phyloP scores from a whole-genome alignment of 1,140 invertebrate genomes.

The Ostrea denselamellosa region DNA sequence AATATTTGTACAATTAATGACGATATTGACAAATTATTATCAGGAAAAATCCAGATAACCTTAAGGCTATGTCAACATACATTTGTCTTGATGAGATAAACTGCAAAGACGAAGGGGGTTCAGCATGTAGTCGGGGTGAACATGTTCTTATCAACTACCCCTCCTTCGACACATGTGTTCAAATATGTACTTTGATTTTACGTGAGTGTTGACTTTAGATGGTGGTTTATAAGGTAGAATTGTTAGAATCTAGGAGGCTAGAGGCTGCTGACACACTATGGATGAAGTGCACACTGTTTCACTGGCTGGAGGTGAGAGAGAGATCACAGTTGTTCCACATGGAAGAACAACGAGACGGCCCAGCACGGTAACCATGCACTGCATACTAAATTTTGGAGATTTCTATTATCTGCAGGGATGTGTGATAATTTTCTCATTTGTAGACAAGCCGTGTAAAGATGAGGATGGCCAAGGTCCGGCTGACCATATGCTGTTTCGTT shows the following conservation, averaged over 20 bases:
- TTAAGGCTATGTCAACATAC: slow-evolving; percentile 17
- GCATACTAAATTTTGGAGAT: background rate
- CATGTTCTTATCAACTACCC: slow-evolving; percentile 28
- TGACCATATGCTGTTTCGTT: background rate
- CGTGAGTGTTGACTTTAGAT: slow-evolving; percentile 10
- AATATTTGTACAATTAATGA: slow-evolving; percentile 17
- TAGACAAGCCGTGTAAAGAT: background rate
- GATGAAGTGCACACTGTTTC: slow-evolving; percentile 23
- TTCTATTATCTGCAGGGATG: background rate
- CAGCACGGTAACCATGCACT: slow-evolving; percentile 27
- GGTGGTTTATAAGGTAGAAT: slow-evolving; percentile 11
- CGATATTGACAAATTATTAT: slow-evolving; percentile 18
- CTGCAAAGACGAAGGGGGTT: background rate
- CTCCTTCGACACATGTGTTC: slow-evolving; percentile 12
- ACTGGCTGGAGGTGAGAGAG: background rate
- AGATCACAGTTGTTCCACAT: slow-evolving; percentile 1
- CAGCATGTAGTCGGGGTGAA: background rate
- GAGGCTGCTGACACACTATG: background rate
- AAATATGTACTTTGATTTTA: slow-evolving; percentile 35
- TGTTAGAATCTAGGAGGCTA: background rate
- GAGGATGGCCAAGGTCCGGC: background rate
- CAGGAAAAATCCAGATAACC: background rate
- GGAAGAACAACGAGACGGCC: slow-evolving; percentile 3
- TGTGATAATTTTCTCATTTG: slow-evolving; percentile 6
- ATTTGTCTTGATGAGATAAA: slow-evolving; percentile 33